Percentiles rank a stretch among this genome's conserved stretches.
These are phyloP conservation scores for Zaprionus gabonicus DNA, from an alignment of 1,140 invertebrate genomes.

Conservation along the genomic window DNA sequence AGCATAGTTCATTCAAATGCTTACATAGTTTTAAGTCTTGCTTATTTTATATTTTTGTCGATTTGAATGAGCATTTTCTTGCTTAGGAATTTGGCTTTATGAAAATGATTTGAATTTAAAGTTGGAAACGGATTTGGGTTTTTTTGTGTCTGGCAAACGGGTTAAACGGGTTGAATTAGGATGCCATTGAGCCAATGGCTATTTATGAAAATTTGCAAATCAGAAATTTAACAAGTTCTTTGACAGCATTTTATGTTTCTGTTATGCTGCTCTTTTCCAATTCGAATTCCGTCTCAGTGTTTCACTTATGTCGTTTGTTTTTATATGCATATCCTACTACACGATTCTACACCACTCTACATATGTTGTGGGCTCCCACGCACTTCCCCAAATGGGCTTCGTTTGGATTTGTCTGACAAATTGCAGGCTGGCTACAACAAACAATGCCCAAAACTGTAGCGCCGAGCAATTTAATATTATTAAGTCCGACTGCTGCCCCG, in stretches of 20 bases:
- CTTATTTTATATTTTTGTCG: slow-evolving; percentile 34
- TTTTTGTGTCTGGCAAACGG: slow-evolving; percentile 30
- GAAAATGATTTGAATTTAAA: slow-evolving; percentile 58
- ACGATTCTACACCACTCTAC: background rate
- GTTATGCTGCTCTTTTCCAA: slow-evolving; percentile 11
- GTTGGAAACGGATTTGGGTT: slow-evolving; percentile 56
- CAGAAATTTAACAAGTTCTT: slow-evolving; percentile 38
- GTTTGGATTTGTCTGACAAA: slow-evolving; percentile 70
- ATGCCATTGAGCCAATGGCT: slow-evolving; percentile 22
- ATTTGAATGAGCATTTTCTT: slow-evolving; percentile 52
- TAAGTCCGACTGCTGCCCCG: slow-evolving; percentile 61
- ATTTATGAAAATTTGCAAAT: slow-evolving; percentile 50
- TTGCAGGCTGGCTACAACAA: slow-evolving; percentile 51
- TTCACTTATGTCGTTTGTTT: slow-evolving; percentile 27
- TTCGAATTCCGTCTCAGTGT: slow-evolving; percentile 3
- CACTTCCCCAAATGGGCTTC: slow-evolving; percentile 55
- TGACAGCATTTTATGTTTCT: slow-evolving; percentile 38
- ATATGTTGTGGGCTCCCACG: slow-evolving; percentile 50
- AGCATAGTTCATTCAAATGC: slow-evolving; percentile 40
- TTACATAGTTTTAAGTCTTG: slow-evolving; percentile 22
- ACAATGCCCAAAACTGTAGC: slow-evolving; percentile 52
- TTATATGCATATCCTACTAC: slow-evolving; percentile 32
- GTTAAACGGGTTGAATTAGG: slow-evolving; percentile 52
- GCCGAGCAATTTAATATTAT: slow-evolving; percentile 75
- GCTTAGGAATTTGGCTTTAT: slow-evolving; percentile 44